Evolutionary conservation across 2,113 vertebrate genomes (phyloP).

Genomic region (Dunckerocampus dactyliophorus): DNA sequence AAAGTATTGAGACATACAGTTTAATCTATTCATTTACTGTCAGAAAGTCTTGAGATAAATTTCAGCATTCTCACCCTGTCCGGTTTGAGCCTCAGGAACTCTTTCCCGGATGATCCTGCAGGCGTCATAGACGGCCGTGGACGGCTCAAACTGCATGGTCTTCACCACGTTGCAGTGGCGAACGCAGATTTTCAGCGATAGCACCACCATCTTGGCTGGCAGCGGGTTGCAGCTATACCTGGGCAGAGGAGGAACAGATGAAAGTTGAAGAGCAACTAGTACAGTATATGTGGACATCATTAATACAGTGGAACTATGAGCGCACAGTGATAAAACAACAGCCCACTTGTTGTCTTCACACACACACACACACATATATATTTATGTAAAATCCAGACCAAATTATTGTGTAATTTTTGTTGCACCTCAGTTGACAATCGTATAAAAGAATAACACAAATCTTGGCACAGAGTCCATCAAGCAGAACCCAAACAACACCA

Average conservation of each 20-base stretch:
- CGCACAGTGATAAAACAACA: no score
- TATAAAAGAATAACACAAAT: background rate
- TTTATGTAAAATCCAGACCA: no score
- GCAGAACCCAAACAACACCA: background rate
- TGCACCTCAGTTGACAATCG: no score
- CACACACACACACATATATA: no score
- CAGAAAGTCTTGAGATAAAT: background rate
- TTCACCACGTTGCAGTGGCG: slow-evolving; percentile 98
- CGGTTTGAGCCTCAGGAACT: slow-evolving; percentile 90
- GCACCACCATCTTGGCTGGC: slow-evolving; percentile 83
- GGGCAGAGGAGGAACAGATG: background rate
- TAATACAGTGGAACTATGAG: no score
- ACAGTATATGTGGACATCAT: no score
- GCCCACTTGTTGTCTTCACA: no score
- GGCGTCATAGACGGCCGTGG: slow-evolving; percentile 91
- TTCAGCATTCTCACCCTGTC: slow-evolving; percentile 79
- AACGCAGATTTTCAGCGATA: slow-evolving; percentile 96
- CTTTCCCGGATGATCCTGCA: slow-evolving; percentile 92
- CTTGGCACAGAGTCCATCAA: background rate
- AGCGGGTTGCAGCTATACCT: slow-evolving; percentile 49
- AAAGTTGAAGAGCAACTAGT: background rate
- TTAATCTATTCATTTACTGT: background rate
- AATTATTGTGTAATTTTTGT: no score
- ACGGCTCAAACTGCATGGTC: slow-evolving; percentile 98
- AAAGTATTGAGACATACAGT: background rate